phyloP scores from a whole-genome alignment of 2,797 vertebrate genomes.

The Siniperca scherzeri region DNA sequence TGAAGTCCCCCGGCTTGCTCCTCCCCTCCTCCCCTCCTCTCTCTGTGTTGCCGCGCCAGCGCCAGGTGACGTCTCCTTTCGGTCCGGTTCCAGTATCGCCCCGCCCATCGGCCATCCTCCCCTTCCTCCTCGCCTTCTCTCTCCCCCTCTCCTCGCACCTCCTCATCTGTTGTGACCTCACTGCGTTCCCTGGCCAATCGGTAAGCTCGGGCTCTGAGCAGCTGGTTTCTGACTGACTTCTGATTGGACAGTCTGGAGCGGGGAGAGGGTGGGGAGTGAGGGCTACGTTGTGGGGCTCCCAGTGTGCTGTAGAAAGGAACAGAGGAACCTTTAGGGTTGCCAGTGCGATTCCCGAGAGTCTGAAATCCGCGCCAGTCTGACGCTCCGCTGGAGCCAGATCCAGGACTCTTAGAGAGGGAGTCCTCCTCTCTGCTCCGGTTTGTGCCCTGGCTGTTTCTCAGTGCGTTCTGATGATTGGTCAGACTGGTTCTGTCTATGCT shows the following conservation, averaged over 20 bases:
- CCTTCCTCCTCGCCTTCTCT: conserved; percentile 60
- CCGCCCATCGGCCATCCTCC: conserved; percentile 61
- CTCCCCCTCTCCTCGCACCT: conserved; percentile 62
- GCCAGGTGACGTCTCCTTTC: conserved; percentile 78
- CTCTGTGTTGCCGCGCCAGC: conserved; percentile 73
- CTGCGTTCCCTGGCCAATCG: conserved; percentile 74
- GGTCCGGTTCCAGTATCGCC: conserved; percentile 77
- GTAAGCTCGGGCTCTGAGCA: conserved; percentile 80
- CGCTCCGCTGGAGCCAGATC: conserved; percentile 61
- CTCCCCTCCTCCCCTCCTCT: conserved; percentile 65
- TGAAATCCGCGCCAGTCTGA: conserved; percentile 74
- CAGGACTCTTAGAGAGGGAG: conserved; percentile 68
- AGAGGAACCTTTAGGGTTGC: conserved; percentile 41
- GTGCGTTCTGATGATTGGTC: conserved; percentile 48
- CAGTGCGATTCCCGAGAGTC: conserved; percentile 65
- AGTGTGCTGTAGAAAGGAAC: conserved; percentile 73
- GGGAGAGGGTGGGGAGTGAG: conserved; percentile 69
- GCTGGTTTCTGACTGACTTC: conserved; percentile 76
- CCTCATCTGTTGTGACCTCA: conserved; percentile 80
- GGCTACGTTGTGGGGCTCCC: conserved; percentile 48
- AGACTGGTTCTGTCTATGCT: conserved; percentile 58
- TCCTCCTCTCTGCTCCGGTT: conserved; percentile 69
- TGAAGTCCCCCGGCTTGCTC: conserved; percentile 48
- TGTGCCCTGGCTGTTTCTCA: conserved; percentile 41
- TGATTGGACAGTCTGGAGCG: conserved; percentile 76